Evolutionary conservation across 2,797 vertebrate species (phyloP).

Genomic region (Ctenosaura bakeri): DNA sequence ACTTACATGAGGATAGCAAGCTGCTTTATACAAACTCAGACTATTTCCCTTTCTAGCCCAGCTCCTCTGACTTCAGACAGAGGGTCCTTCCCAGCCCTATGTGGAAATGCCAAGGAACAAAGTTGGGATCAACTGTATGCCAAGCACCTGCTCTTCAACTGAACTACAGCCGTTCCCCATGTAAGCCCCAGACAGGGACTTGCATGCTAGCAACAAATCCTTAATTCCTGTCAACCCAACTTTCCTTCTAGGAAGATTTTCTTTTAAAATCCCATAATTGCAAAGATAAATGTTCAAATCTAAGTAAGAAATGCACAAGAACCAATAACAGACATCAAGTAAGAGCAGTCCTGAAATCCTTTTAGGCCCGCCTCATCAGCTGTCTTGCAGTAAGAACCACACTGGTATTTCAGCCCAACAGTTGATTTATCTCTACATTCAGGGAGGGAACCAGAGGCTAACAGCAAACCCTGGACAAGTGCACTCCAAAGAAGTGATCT

Average conservation of each 20-base stretch:
- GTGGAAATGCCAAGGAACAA: too few species aligned
- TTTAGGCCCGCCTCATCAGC: neutral
- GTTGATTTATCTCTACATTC: neutral
- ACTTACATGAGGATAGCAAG: neutral
- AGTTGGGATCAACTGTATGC: too few species aligned
- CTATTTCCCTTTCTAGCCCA: neutral
- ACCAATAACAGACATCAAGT: neutral
- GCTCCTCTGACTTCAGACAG: too few species aligned
- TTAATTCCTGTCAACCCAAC: neutral
- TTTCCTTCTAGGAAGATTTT: neutral
- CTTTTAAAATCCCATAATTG: neutral
- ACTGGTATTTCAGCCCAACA: too few species aligned
- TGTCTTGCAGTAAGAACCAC: neutral
- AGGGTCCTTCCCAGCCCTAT: too few species aligned
- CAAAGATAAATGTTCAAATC: neutral
- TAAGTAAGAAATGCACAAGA: neutral
- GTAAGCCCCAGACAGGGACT: neutral
- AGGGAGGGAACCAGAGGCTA: neutral
- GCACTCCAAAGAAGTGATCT: neutral
- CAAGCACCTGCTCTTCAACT: too few species aligned
- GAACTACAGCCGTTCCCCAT: neutral
- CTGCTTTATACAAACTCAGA: neutral
- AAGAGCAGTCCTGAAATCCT: neutral
- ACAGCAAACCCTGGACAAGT: neutral
- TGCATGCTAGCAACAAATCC: neutral